Conservation (phyloP, 2,888 invertebrate species). For the Chaetogeoica ovagalla region DNA sequence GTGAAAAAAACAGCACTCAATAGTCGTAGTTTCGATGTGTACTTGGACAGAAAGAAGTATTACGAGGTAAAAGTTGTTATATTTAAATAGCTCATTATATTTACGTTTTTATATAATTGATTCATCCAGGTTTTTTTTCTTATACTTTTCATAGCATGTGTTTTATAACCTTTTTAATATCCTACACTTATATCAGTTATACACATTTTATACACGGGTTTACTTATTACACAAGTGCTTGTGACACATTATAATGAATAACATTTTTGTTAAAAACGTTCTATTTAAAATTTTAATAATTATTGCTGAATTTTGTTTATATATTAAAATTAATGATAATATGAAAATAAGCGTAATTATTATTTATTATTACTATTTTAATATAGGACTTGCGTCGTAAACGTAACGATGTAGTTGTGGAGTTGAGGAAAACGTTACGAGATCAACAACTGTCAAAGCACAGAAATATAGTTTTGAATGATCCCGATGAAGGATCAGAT, state of each 20-base stretch:
- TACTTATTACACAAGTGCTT: too few relatives aligned
- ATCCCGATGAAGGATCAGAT: conserved; percentile 31
- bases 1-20: conserved; percentile 6
- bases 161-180: too few relatives aligned
- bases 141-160: too few relatives aligned
- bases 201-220: too few relatives aligned
- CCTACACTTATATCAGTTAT: too few relatives aligned
- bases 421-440: conserved; percentile 88
- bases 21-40: conserved; percentile 42
- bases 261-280: too few relatives aligned
- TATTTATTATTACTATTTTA: conserved; percentile 24
- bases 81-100: background rate
- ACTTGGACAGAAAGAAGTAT: conserved; percentile 41
- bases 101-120: too few relatives aligned
- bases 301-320: too few relatives aligned
- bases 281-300: too few relatives aligned
- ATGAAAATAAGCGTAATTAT: background rate
- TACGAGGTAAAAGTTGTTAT: conserved; percentile 28
- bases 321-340: too few relatives aligned
- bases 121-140: too few relatives aligned
- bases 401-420: conserved; percentile 84
- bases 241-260: too few relatives aligned
- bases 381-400: conserved; percentile 77
- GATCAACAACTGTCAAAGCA: conserved; percentile 92
- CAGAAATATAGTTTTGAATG: conserved; percentile 69